Base-by-base conservation (phyloP, 2,888 invertebrate genomes). In the Drosophila mayaguana region DNA sequence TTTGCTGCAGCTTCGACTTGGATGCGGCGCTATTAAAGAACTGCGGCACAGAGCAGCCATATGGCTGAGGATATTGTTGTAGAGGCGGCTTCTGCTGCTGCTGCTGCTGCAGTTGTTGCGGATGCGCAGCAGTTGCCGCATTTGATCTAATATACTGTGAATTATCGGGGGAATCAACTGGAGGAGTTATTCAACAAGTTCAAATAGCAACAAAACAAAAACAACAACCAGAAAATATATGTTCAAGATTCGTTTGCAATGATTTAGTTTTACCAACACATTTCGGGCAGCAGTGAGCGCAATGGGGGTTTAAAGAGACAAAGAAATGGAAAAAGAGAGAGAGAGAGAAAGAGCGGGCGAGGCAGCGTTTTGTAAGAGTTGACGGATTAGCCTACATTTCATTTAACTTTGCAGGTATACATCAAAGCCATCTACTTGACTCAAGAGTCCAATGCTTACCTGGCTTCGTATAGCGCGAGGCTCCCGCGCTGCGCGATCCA, bases 381-480 rank as follows among this genome's bases (percentile, higher is more conserved):
- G 53, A 69, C 73, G 65, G 65, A 76, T 84, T 84, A 89, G 84
- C 90, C 90, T 89, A 89, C 90, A 48, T 43, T 69, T 64, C 62
- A 8, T 16, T 16, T 20, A 45, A 50, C 18, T 32, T 22, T 53
- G 32, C 51, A 43, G 45, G 25, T 14, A 32, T 20, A 18, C 11
- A 20, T 48, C 40, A 16, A 32, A 32, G 16, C 46, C 12, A 50
- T 4, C 48, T n/a, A 12, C 1, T 48, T 1, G 11, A 20, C 14
- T 9, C 34, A 28, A n/a, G 22, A 7, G 28, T 0, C 22, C 34
- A 5, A 32, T 48, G 22, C 82, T 93, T 92, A 72, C 93, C 93
- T 80, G 94, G 93, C 18, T 94, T 94, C 0, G 93, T 93, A 40
- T 94, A 91, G 63, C 94, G 94, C 32, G 93, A 94, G 5, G 88